Percentiles rank a stretch among this genome's conserved stretches.
These are phyloP conservation scores for Nannoperca obscura DNA, from an alignment of 2,797 vertebrate species.

Conservation along the genomic window DNA sequence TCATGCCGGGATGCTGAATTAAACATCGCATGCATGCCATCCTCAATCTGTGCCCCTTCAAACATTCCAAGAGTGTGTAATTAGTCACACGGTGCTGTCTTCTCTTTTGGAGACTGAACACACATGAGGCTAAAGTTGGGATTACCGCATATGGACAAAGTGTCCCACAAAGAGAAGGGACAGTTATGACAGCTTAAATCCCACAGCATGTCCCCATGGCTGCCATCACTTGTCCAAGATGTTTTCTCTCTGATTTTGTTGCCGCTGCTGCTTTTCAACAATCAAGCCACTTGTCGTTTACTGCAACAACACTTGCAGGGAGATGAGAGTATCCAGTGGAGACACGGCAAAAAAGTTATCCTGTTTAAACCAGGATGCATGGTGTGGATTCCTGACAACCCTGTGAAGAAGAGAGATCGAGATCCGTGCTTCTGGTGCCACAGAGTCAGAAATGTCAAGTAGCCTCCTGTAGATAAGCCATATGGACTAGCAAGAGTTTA, in stretches of 20 bases:
- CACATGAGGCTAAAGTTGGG: constrained; percentile 50
- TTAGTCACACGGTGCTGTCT: constrained; percentile 67
- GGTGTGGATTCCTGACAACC: constrained; percentile 39
- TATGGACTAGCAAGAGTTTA: constrained; percentile 81
- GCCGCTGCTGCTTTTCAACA: constrained; percentile 34
- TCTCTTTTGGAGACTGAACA: constrained; percentile 52
- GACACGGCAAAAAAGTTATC: constrained; percentile 47
- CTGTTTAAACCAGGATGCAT: constrained; percentile 46
- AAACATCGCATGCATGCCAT: constrained; percentile 72
- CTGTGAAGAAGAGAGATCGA: constrained; percentile 66
- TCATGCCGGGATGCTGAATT: constrained; percentile 73
- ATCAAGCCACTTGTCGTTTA: constrained; percentile 63
- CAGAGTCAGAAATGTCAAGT: constrained; percentile 77
- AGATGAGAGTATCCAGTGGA: constrained; percentile 29
- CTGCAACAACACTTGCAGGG: constrained; percentile 23
- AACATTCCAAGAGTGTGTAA: constrained; percentile 74
- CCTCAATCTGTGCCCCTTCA: constrained; percentile 73
- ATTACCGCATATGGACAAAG: constrained; percentile 58
- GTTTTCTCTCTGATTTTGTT: constrained; percentile 29
- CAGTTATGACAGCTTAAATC: constrained; percentile 58
- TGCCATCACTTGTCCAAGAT: constrained; percentile 9
- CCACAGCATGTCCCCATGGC: constrained; percentile 33
- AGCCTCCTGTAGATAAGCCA: constrained; percentile 77
- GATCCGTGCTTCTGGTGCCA: constrained; percentile 67
- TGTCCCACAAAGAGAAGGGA: constrained; percentile 52